Evolutionary conservation across 2,888 invertebrate genomes (phyloP).

Genomic region (Drosophila siamana): DNA sequence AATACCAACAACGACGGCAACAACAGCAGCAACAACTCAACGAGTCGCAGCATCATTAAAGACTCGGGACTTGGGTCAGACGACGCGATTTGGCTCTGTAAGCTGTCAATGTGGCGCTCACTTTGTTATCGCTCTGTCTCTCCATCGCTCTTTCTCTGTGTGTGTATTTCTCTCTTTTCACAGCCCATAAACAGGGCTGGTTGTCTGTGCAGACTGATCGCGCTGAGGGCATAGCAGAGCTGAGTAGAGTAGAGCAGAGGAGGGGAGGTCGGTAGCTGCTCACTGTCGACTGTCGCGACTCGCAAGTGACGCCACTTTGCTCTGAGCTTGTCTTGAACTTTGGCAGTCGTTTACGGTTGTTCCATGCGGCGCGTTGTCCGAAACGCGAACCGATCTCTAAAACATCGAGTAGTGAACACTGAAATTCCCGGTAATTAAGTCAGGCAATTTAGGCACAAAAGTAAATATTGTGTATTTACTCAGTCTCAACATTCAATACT

Average conservation of each 20-base stretch:
- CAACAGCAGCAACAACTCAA: conserved; percentile 30
- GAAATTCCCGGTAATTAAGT: conserved; percentile 44
- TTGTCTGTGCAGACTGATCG: conserved; percentile 51
- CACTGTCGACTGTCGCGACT: conserved; percentile 17
- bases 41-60: conserved; percentile 57
- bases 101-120: conserved; percentile 37
- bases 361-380: conserved; percentile 66
- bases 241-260: neutral
- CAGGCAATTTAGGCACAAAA: conserved; percentile 44
- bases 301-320: conserved; percentile 41
- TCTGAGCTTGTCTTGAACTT: conserved; percentile 72
- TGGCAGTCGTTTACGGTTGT: conserved; percentile 74
- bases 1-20: conserved; percentile 13
- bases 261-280: conserved; percentile 13
- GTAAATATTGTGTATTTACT: conserved; percentile 36
- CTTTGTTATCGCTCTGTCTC: conserved; percentile 13
- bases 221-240: conserved; percentile 1
- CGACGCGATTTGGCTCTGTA: conserved; percentile 12
- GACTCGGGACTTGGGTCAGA: conserved; percentile 36
- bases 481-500: neutral
- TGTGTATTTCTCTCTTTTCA: conserved; percentile 3
- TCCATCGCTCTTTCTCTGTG: conserved; percentile 7
- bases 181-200: conserved; percentile 16
- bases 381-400: conserved; percentile 41
- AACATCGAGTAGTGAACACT: conserved; percentile 9